Base-by-base conservation (phyloP, 1,140 invertebrate species). In the Brachionus calyciflorus region DNA sequence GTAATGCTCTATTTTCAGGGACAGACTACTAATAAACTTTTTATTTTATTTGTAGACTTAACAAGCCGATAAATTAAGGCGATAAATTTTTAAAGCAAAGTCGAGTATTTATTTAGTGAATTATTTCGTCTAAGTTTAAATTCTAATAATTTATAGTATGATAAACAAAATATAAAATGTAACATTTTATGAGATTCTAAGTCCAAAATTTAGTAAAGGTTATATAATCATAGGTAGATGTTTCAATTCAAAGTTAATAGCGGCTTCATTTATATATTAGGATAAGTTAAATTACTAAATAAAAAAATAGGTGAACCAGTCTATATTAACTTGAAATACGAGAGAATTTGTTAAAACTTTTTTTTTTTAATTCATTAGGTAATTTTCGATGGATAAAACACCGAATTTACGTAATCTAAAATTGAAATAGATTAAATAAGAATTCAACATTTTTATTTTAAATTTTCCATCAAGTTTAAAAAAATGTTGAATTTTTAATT, bases 61-160 rank as follows among this genome's bases (percentile, higher is more conserved):
- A 60, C 10, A 37, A 60, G 55, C 55, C 55, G 55, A 28, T 40
- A 60, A 60, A 60, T 9, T n/a, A 7, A 37, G 55, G 55, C 55
- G 55, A 60, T 60, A 37, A n/a, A 17, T 49, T 60, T 60, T 7
- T 53, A 12, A 3, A 5, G 33, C 33, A 28, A 26, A 33, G 4
- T 60, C 55, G 55, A 60, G 55, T 60, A 60, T 60, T 60, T 60
- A 60, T 60, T 60, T 60, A 40, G 55, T 60, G 30, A 37, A 33
- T 60, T 60, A 33, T 60, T 37, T 9, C 37, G 55, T 37, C 30
- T 37, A 17, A 33, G 3, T 37, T 37, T 37, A 37, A n/a, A n/a
- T n/a, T n/a, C n/a, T 37, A 37, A 37, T 5, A 37, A 37, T 37
- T 5, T 37, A 5, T n/a, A n/a, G n/a, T 37, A 37, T 37, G 30